A percentile compares a stretch with the other conserved stretches of the same genome.
phyloP scores from a whole-genome alignment of 2,113 vertebrate species.

The Paraplagusia blochii region DNA sequence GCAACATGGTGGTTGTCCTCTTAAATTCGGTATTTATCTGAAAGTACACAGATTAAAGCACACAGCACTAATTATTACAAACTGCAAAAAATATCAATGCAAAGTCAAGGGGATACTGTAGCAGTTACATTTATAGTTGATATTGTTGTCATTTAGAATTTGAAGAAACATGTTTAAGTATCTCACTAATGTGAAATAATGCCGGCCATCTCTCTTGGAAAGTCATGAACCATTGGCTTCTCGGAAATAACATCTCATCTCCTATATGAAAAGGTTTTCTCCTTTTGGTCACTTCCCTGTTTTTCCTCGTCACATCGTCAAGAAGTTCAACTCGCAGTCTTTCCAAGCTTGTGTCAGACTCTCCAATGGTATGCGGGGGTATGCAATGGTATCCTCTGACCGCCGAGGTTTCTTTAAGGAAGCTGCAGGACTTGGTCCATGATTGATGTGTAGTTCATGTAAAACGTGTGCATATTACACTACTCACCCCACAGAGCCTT shows the following conservation, averaged over 20 bases:
- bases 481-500: too few relatives aligned
- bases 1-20: background rate
- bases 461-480: too few relatives aligned
- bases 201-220: conserved; percentile 5
- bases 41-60: background rate
- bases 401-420: background rate
- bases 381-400: background rate
- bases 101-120: background rate
- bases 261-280: background rate
- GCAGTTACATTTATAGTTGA: background rate
- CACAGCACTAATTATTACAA: background rate
- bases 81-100: background rate
- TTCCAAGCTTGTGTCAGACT: too few relatives aligned
- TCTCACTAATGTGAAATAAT: background rate
- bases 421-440: too few relatives aligned
- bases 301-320: background rate
- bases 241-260: background rate
- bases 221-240: background rate
- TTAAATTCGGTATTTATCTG: conserved; percentile 1
- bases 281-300: background rate
- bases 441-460: too few relatives aligned
- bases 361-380: too few relatives aligned
- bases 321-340: background rate
- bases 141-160: background rate
- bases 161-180: background rate